phyloP scores from a whole-genome alignment of 2,888 invertebrate species.

The Agonopterix arenella region DNA sequence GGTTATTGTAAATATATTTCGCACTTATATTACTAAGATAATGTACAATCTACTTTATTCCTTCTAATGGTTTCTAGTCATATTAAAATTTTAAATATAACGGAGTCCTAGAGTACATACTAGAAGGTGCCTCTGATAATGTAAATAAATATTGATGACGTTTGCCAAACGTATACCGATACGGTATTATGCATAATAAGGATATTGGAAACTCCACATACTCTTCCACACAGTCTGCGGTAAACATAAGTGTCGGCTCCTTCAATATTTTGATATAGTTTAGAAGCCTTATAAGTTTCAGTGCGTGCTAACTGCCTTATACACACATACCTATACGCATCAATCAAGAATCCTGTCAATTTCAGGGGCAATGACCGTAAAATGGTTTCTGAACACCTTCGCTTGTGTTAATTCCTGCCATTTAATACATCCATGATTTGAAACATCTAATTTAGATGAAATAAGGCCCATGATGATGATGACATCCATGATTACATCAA shows the following conservation, averaged over 20 bases:
- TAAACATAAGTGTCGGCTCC: constrained; percentile 5
- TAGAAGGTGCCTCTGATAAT: neutral
- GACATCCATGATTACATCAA: no score
- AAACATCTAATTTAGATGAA: no score
- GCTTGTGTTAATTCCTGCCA: no score
- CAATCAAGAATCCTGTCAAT: constrained; percentile 18
- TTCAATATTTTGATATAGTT: constrained; percentile 28
- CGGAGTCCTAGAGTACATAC: no score
- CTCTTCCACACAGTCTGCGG: neutral
- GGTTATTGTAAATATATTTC: constrained; percentile 13
- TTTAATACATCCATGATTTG: no score
- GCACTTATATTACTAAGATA: neutral
- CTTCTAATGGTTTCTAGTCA: no score
- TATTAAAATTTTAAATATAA: no score
- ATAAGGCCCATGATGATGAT: no score
- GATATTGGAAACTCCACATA: neutral
- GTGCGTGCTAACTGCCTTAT: constrained; percentile 19
- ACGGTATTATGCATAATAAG: constrained; percentile 6
- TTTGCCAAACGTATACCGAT: neutral
- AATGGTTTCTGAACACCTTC: neutral
- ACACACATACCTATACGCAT: constrained; percentile 4
- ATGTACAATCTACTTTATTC: no score
- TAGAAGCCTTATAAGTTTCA: constrained; percentile 31
- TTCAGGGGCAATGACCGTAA: constrained; percentile 17
- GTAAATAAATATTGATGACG: neutral